Evolutionary conservation across 2,888 invertebrate species (phyloP), one percentile per base, ranked within the genome.

Genomic region (Lycia hirtaria): DNA sequence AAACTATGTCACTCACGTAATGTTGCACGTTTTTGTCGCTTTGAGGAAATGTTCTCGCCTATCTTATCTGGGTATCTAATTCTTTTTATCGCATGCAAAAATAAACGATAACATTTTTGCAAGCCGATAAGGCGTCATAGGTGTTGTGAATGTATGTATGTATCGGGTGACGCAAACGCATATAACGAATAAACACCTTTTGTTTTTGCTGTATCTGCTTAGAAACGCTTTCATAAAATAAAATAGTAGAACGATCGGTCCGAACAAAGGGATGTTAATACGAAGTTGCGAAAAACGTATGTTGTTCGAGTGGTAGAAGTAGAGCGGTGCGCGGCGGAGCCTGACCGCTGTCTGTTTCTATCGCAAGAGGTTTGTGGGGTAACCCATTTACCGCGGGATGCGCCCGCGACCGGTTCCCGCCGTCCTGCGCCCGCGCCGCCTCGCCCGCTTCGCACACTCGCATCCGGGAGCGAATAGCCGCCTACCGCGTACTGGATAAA

Each of bases 301-400:
- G 41, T 45, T 62, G 48, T 63, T 61, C 59, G 53, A 59, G 62
- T 55, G 61, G 50, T 43, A 40, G 41, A 49, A 66, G 50, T 43
- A 40, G 41, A 49, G 67, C 49, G 51, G 66, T 61, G 58, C 43
- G 64, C 60, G n/a, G 48, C 52, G 47, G 59, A 66, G 59, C 63
- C 56, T 64, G 55, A 67, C 64, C 61, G 59, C 63, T 24, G 59
- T 64, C 67, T 73, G 81, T 88, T 82, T 87, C 78, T 88, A 84
- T 86, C 80, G 80, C 87, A 90, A 86, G 89, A 87, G 90, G 90
- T 91, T 79, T 91, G 88, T 91, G 86, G 91, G 88, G 88, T 87
- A 90, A 91, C 90, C 91, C 86, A 90, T 90, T 89, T 90, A 86
- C 74, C 73, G 83, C 83, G 83, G 82, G 78, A 75, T 74, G 76